A percentile compares a stretch with the other conserved stretches of the same genome.
These are phyloP conservation scores for Notiomystis cincta DNA, from an alignment of 2,113 vertebrate species.

Conservation along the genomic window DNA sequence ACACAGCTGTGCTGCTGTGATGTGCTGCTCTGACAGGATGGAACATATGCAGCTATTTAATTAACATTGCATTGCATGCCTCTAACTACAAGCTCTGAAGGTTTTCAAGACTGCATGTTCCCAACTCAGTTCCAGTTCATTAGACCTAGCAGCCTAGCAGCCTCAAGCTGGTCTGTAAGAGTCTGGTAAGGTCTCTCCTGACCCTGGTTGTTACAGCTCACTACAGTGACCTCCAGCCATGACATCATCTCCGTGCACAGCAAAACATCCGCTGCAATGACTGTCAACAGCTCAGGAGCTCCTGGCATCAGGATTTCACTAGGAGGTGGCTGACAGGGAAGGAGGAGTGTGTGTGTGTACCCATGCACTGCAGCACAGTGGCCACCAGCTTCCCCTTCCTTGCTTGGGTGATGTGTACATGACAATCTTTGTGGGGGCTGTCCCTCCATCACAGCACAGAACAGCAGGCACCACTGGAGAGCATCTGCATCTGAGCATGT, in stretches of 20 bases:
- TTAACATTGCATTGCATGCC: conserved; percentile 23
- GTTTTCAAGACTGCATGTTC: background rate
- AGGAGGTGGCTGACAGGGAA: background rate
- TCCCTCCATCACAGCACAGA: background rate
- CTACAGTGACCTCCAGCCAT: background rate
- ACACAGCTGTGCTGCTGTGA: background rate
- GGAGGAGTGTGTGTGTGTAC: background rate
- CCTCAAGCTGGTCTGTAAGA: background rate
- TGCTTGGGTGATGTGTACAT: background rate
- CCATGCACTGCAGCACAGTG: accelerated
- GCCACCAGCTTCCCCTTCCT: background rate
- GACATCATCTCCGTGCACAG: background rate
- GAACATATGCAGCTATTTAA: conserved; percentile 4
- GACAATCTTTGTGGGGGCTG: background rate
- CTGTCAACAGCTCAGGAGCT: background rate
- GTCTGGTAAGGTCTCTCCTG: conserved; percentile 15
- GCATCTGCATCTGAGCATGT: background rate
- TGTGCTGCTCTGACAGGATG: background rate
- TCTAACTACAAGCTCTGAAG: background rate
- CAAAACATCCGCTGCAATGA: background rate
- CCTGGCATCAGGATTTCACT: background rate
- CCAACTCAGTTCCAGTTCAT: conserved; percentile 7
- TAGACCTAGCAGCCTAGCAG: background rate
- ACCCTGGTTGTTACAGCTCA: background rate
- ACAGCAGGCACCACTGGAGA: background rate